Conservation (phyloP, 2,113 vertebrate species). For the Proterorhinus semilunaris region DNA sequence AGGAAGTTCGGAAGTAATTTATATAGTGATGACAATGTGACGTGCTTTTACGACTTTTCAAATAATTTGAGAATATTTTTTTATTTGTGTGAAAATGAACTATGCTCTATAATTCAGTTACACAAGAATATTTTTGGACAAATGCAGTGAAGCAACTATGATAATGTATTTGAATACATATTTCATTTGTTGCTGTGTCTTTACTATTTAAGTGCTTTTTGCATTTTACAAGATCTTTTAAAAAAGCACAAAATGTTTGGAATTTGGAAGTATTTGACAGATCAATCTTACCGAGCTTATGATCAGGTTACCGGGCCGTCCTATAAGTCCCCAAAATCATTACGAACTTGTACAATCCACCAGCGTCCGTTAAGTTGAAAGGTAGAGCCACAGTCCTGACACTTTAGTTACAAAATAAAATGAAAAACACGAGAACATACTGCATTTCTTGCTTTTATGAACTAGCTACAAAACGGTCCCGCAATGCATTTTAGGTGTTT, state of each 20-base stretch:
- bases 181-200: neutral
- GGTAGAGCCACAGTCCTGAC: constrained; percentile 9
- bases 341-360: constrained; percentile 50
- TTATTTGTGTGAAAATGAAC: too few relatives aligned
- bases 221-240: neutral
- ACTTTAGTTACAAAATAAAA: constrained; percentile 24
- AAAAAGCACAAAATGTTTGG: neutral
- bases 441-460: constrained; percentile 23
- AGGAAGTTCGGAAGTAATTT: constrained; percentile 38
- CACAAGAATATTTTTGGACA: too few relatives aligned
- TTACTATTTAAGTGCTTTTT: neutral
- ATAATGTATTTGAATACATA: neutral
- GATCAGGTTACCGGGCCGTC: constrained; percentile 49
- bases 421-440: constrained; percentile 16
- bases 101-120: too few relatives aligned
- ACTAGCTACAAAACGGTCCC: constrained; percentile 7
- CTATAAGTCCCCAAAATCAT: constrained; percentile 57
- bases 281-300: constrained; percentile 62
- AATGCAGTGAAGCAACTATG: too few relatives aligned
- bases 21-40: too few relatives aligned
- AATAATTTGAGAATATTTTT: too few relatives aligned
- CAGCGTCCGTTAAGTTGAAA: constrained; percentile 29
- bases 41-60: too few relatives aligned
- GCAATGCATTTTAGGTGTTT: constrained; percentile 4
- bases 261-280: neutral